phyloP scores from a whole-genome alignment of 2,797 vertebrate genomes.

The Myotis planiceps region DNA sequence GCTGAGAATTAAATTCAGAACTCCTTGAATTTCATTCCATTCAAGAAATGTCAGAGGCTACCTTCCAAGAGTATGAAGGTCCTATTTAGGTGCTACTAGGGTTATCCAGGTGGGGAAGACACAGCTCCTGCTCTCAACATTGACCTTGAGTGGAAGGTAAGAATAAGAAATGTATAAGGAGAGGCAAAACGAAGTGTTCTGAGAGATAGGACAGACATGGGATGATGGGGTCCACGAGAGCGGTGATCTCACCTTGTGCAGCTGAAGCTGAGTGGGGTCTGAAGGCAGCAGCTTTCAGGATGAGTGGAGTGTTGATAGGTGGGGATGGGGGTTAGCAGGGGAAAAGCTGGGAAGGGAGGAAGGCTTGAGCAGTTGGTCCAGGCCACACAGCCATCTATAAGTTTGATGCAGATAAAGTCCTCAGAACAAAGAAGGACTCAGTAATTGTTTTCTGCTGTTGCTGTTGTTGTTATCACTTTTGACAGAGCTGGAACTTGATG shows the following conservation, averaged over 20 bases:
- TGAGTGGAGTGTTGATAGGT: not conserved
- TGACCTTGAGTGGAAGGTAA: not conserved
- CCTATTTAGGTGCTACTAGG: not conserved
- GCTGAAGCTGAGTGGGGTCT: not conserved
- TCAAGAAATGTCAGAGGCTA: not conserved
- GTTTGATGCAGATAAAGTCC: not conserved
- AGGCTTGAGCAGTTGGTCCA: not conserved
- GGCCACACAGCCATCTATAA: not conserved
- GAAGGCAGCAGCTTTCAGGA: not conserved
- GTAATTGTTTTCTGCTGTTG: not conserved
- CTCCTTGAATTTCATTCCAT: not conserved
- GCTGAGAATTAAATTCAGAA: not conserved
- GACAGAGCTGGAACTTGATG: not conserved
- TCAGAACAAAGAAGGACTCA: not conserved
- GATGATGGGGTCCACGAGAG: not conserved
- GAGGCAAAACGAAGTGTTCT: not conserved
- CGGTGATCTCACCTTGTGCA: not conserved
- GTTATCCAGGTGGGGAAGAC: not conserved
- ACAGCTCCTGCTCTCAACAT: not conserved
- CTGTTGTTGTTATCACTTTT: not conserved
- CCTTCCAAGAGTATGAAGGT: not conserved
- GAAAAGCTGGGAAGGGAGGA: not conserved
- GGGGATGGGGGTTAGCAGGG: not conserved
- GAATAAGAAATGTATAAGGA: not conserved
- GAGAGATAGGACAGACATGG: not conserved